Evolutionary conservation across 2,113 vertebrate species (phyloP), one percentile per base, ranked within the genome.

Genomic region (Dasyurus viverrinus): DNA sequence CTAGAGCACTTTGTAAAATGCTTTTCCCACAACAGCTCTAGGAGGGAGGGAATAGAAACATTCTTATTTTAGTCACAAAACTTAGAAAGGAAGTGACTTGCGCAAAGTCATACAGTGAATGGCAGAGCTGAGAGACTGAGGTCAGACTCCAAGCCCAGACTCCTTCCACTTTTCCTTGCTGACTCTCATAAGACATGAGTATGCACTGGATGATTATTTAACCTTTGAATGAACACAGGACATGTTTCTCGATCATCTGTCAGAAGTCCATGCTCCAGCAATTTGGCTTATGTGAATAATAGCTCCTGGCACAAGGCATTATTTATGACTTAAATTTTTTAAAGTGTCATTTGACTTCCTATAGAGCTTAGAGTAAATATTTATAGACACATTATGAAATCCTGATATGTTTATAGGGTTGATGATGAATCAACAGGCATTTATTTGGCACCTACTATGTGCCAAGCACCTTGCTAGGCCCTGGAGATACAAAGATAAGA

Each of bases 61-160:
- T 23, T 23, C 19, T 84, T 8, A 42, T 42, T 84, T 2, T 84
- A 84, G 42, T 84, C n/a, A 84, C 68, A 84, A 84, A 23, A 7
- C 68, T 84, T 23, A 8, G 91, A 91, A 14, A 90, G 54, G 84
- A 53, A 6, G 9, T 48, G 2, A 53, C 54, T 93, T 94, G 10
- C 27, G 48, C 84, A 91, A 93, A 92, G 90, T 94, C 90, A 89
- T 30, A 84, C 54, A 60, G 54, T 16, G 46, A 84, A 76, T 46
- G 54, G 90, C 24, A 84, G 50, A 95, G 90, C 42, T 14, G 25
- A 89, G 47, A 84, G 36, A 84, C 6, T 84, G 60, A n/a, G 30
- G 30, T 68, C 30, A 6, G 16, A 22, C 30, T n/a, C 68, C 36
- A 19, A 42, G n/a, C 19, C n/a, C n/a, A 8, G 68, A 6, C 19